These are phyloP conservation scores for Grantiella picta DNA, from an alignment of 2,113 vertebrate genomes.

Conservation along the genomic window DNA sequence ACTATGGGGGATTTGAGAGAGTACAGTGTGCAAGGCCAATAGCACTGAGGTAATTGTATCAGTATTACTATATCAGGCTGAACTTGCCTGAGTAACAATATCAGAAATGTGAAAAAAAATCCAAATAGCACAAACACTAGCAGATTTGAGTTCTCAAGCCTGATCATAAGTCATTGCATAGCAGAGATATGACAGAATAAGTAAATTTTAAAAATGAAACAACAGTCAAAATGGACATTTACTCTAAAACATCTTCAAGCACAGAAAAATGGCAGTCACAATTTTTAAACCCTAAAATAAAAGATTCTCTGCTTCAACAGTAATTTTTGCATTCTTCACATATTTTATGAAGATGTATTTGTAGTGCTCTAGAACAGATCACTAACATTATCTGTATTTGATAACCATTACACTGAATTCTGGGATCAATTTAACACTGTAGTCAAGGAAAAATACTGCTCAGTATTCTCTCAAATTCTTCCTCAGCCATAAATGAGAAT, in stretches of 20 bases:
- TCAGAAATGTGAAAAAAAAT: background rate
- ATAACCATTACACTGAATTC: background rate
- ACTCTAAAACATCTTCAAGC: background rate
- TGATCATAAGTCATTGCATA: background rate
- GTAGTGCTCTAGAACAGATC: background rate
- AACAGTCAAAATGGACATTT: background rate
- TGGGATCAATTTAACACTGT: background rate
- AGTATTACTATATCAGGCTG: background rate
- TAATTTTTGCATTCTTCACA: background rate
- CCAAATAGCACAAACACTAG: background rate
- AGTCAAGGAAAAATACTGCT: background rate
- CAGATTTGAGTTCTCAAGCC: background rate
- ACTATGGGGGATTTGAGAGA: background rate
- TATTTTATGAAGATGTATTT: background rate
- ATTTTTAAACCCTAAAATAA: background rate
- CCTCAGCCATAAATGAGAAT: background rate
- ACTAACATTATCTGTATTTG: background rate
- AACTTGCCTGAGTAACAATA: background rate
- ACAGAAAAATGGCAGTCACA: background rate
- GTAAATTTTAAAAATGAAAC: background rate
- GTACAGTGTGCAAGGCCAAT: background rate
- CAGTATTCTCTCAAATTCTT: background rate
- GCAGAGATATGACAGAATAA: background rate
- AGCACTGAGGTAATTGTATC: background rate
- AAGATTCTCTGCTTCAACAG: background rate